Evolutionary conservation across 2,113 vertebrate genomes (phyloP).

Genomic region (Entomyzon cyanotis): DNA sequence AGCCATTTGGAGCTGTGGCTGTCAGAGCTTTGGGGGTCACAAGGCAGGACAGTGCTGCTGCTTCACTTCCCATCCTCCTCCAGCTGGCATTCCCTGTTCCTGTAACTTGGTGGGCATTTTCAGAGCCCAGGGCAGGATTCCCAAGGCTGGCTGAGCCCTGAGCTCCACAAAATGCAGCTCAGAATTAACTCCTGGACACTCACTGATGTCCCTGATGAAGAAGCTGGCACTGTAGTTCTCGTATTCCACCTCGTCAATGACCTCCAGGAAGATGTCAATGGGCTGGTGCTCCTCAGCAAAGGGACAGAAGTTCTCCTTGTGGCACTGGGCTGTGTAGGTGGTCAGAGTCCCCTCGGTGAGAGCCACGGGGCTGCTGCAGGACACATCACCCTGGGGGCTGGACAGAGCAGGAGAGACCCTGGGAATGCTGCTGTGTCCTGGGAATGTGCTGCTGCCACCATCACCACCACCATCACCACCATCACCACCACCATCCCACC

Average conservation of each 20-base stretch:
- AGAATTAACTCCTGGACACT: background rate
- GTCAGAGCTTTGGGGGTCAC: background rate
- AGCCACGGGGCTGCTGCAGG: constrained; percentile 44
- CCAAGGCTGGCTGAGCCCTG: background rate
- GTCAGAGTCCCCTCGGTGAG: background rate
- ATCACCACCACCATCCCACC: no score
- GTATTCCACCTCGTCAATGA: constrained; percentile 57
- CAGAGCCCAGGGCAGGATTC: constrained; percentile 18
- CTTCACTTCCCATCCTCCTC: constrained; percentile 40
- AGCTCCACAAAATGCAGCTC: background rate
- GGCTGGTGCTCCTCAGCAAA: constrained; percentile 71
- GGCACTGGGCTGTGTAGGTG: constrained; percentile 51
- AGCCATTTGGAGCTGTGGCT: background rate
- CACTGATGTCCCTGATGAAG: constrained; percentile 79
- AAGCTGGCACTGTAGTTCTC: constrained; percentile 74
- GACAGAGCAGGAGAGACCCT: background rate
- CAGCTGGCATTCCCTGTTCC: background rate
- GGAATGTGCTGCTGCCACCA: background rate
- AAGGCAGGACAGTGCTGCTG: background rate
- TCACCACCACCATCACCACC: no score
- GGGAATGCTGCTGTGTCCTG: background rate
- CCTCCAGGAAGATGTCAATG: constrained; percentile 54
- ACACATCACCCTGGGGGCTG: constrained; percentile 45
- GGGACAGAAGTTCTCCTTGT: constrained; percentile 56
- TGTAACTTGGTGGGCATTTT: background rate